These are phyloP conservation scores for Drosophila testacea DNA, from an alignment of 2,888 invertebrate species.

Conservation along the genomic window DNA sequence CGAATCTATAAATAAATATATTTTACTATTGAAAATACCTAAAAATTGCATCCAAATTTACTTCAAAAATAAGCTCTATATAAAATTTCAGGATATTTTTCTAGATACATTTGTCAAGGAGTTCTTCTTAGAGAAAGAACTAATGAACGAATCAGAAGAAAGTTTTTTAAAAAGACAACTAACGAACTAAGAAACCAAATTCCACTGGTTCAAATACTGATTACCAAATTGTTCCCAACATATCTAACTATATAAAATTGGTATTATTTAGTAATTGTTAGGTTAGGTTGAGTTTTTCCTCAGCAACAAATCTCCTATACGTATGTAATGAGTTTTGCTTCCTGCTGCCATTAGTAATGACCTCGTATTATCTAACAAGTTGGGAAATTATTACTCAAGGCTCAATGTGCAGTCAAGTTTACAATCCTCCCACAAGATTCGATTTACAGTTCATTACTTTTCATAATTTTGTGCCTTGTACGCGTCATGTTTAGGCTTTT, in stretches of 20 bases:
- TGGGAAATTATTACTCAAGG: slow-evolving; percentile 28
- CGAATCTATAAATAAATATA: too few relatives aligned
- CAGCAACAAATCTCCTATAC: background rate
- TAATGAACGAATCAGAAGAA: too few relatives aligned
- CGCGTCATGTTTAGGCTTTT: slow-evolving; percentile 11
- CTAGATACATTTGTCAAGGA: too few relatives aligned
- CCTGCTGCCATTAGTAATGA: slow-evolving; percentile 10
- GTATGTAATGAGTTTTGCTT: background rate
- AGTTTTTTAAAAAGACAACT: too few relatives aligned
- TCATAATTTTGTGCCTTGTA: slow-evolving; percentile 62
- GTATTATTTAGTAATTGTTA: background rate
- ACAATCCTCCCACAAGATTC: slow-evolving; percentile 44
- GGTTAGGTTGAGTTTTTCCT: slow-evolving; percentile 7
- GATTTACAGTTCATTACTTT: slow-evolving; percentile 76
- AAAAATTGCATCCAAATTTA: too few relatives aligned
- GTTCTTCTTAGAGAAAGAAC: too few relatives aligned
- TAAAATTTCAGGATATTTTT: too few relatives aligned
- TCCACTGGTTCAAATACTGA: background rate
- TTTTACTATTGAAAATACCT: too few relatives aligned
- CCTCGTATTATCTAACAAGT: slow-evolving; percentile 1
- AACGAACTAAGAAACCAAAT: background rate
- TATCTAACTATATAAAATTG: background rate
- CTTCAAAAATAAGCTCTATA: too few relatives aligned
- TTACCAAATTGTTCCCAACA: background rate
- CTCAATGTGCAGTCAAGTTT: slow-evolving; percentile 13